phyloP scores from a whole-genome alignment of 2,888 invertebrate genomes.

The Tenodera sinensis region DNA sequence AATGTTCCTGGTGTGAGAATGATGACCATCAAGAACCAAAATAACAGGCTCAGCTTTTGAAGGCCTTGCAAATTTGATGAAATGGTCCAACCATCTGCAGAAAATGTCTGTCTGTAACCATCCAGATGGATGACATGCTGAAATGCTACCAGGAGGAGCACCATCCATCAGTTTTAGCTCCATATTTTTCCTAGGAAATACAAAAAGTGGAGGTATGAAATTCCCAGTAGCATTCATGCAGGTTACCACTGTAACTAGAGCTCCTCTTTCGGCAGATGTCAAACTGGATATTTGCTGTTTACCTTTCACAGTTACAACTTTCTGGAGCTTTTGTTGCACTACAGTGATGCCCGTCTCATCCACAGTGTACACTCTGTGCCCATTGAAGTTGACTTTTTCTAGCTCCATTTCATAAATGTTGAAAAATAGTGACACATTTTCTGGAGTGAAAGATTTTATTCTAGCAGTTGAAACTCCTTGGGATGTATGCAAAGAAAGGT shows the following conservation, averaged over 20 bases:
- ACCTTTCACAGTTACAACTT: slow-evolving; percentile 38
- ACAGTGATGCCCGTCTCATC: slow-evolving; percentile 42
- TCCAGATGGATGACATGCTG: slow-evolving; percentile 36
- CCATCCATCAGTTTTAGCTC: slow-evolving; percentile 37
- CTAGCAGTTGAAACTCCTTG: neutral
- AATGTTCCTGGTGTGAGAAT: slow-evolving; percentile 33
- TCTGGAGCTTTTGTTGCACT: slow-evolving; percentile 29
- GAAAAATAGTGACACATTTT: neutral
- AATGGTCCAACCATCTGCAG: slow-evolving; percentile 22
- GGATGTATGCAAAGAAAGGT: neutral
- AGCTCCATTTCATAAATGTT: neutral
- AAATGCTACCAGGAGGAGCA: slow-evolving; percentile 38
- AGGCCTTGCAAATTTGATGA: slow-evolving; percentile 26
- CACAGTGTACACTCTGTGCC: neutral
- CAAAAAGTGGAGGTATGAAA: slow-evolving; percentile 40
- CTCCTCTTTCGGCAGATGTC: slow-evolving; percentile 40
- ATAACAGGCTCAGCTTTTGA: slow-evolving; percentile 29
- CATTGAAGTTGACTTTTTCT: neutral
- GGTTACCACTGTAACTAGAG: slow-evolving; percentile 36
- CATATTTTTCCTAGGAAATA: slow-evolving; percentile 40
- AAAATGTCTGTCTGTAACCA: slow-evolving; percentile 24
- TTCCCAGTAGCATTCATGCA: slow-evolving; percentile 32
- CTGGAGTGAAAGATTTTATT: neutral
- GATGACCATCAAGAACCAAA: slow-evolving; percentile 36
- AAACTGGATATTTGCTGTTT: slow-evolving; percentile 38